Evolutionary conservation across 2,797 vertebrate genomes (phyloP), one percentile per base, ranked within the genome.

Genomic region (Cuculus canorus): DNA sequence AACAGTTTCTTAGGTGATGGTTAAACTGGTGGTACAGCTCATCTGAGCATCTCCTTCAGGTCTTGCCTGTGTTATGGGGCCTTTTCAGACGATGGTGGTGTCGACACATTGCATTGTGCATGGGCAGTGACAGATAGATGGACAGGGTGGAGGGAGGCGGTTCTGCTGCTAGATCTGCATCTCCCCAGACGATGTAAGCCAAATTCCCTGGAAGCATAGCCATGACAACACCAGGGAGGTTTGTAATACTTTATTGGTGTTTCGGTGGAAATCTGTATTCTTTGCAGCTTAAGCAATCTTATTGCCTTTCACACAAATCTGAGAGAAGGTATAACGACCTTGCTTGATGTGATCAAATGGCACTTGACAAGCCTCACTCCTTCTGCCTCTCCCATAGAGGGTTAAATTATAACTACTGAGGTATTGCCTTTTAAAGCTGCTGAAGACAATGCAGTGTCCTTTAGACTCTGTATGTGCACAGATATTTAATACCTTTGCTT

Each of bases 381-480:
- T 84, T 45, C 60, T 61, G 39, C 14, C 50, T 73, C 59, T 76
- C 52, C 59, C 30, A 27, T 13, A 47, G 90, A 93, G 22, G 16
- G 35, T 90, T 95, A 91, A 76, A 92, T 82, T 93, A 12, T 72
- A 95, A 91, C 92, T 45, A 6, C 1, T 1, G 16, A 69, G 69
- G 11, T 10, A 10, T 23, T 82, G 21, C n/a, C 52, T 90, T 50
- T 81, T 33, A 60, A 2, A 6, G 50, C 72, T 75, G 50, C 72
- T 64, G 69, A 66, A 81, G 82, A 53, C 17, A 75, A 76, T 47
- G 24, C 33, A 54, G 43, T 52, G 92, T 82, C 69, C 95, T 95
- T 96, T 95, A 84, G 92, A 95, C 93, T 89, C 43, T 88, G 60
- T 32, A 50, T 88, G n/a, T 35, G 9, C 80, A 72, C 63, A 53